Evolutionary conservation across 2,797 vertebrate genomes (phyloP).

Genomic region (Pangasius sanitwongsei): DNA sequence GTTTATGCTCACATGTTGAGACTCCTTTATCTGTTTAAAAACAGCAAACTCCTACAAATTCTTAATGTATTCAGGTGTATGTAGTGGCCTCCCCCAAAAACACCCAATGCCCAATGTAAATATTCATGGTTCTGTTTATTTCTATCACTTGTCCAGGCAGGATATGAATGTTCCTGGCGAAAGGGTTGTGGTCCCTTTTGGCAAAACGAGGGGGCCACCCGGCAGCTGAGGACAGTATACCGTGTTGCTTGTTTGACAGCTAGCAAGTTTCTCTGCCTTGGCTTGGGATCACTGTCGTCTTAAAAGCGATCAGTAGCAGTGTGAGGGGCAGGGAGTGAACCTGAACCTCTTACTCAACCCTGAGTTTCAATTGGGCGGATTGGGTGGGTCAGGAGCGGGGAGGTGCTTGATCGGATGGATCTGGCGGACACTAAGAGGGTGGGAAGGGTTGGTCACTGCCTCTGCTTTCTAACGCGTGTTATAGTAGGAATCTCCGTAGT

Average conservation of each 20-base stretch:
- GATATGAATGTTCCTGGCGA: conserved; percentile 67
- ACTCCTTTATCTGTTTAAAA: background rate
- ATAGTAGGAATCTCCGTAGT: conserved; percentile 74
- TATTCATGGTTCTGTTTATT: conserved; percentile 42
- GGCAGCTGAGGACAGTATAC: conserved; percentile 69
- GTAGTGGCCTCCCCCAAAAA: background rate
- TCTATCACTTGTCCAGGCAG: conserved; percentile 57
- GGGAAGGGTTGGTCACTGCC: conserved; percentile 64
- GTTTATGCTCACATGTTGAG: background rate
- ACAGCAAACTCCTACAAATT: background rate
- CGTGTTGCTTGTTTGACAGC: conserved; percentile 67
- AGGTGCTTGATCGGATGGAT: conserved; percentile 39
- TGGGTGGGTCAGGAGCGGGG: conserved; percentile 41
- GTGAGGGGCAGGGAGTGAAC: conserved; percentile 68
- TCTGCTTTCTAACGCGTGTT: conserved; percentile 78
- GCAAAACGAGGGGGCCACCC: conserved; percentile 72
- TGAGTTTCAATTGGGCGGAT: conserved; percentile 58
- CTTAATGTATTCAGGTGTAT: background rate
- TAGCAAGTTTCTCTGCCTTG: conserved; percentile 69
- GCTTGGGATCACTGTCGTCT: conserved; percentile 67
- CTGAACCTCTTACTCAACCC: conserved; percentile 75
- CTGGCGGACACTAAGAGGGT: conserved; percentile 39
- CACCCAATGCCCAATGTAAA: background rate
- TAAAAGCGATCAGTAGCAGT: conserved; percentile 77
- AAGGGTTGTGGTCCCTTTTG: conserved; percentile 75